Evolutionary conservation across 1,140 invertebrate genomes (phyloP), one percentile per base, ranked within the genome.

Genomic region (Planococcus citri): DNA sequence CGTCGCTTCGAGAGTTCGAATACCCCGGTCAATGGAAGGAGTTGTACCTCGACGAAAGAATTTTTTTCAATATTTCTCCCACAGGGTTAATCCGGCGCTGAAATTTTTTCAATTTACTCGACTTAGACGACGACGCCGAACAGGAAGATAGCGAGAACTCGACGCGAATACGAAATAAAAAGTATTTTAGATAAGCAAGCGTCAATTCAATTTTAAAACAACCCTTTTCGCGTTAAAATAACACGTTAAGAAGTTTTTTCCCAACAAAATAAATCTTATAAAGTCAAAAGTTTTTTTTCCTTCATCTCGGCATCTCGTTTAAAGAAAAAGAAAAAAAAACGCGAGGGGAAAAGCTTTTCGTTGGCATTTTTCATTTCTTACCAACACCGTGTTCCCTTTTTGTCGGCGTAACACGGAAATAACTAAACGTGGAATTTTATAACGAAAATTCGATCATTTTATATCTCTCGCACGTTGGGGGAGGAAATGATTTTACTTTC

Each of bases 171-270:
- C 10, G n/a, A 20, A 51, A 51, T 51, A 51, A 51, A 51, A 51
- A 51, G 41, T 51, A 20, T 51, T 51, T 51, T 51, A 51, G 41
- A 51, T 51, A 51, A 51, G 41, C 41, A 14, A 6, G 41, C 41
- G 41, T 51, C 41, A 51, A 51, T 51, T 51, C 41, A 51, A 51
- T 51, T 51, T 51, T 51, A 51, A 51, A 51, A 51, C 41, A 51
- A 51, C 41, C 41, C 41, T 51, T 51, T 51, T n/a, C n/a, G 41
- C 41, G 41, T 51, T 51, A 51, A 51, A 51, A 51, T 51, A 51
- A 51, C 41, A 20, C 41, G 41, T 14, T 51, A 20, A 51, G 41
- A 51, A 51, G 12, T 51, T 51, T 51, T 51, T 51, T 51, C n/a
- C n/a, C 6, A 51, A 51, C 6, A 51, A 51, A 51, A 51, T 51